phyloP scores from a whole-genome alignment of 2,888 invertebrate species.

The Parnassius apollo region DNA sequence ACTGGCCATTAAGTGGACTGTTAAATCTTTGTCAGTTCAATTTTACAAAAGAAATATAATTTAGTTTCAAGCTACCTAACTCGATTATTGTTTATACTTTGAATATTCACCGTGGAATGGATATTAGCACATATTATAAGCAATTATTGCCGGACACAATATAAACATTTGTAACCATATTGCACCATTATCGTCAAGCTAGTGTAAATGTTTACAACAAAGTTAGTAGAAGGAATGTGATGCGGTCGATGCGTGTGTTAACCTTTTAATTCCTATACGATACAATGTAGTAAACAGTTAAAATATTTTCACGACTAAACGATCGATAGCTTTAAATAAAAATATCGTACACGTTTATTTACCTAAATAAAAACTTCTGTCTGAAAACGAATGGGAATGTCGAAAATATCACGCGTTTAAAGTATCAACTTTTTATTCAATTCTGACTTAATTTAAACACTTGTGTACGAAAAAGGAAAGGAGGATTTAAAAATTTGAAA shows the following conservation, averaged over 20 bases:
- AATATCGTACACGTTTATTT: too few relatives aligned
- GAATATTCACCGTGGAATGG: conserved; percentile 51
- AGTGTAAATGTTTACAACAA: conserved; percentile 58
- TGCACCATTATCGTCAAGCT: conserved; percentile 61
- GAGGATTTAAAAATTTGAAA: too few relatives aligned
- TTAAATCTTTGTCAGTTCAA: too few relatives aligned
- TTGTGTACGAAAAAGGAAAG: too few relatives aligned
- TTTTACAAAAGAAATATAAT: background rate
- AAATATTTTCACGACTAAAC: too few relatives aligned
- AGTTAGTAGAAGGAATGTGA: conserved; percentile 47
- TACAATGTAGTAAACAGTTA: background rate
- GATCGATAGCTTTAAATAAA: too few relatives aligned
- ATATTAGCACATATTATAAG: conserved; percentile 53
- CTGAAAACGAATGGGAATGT: too few relatives aligned
- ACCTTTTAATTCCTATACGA: background rate
- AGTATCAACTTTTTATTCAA: too few relatives aligned
- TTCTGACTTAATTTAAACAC: too few relatives aligned
- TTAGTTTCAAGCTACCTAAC: background rate
- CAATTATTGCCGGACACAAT: conserved; percentile 53
- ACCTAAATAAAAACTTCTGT: too few relatives aligned
- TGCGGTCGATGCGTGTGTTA: conserved; percentile 9
- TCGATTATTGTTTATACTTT: conserved; percentile 32
- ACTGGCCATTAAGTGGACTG: too few relatives aligned
- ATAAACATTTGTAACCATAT: conserved; percentile 64
- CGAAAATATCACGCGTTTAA: too few relatives aligned